Evolutionary conservation across 2,113 vertebrate genomes (phyloP).

Genomic region (Esox niger): DNA sequence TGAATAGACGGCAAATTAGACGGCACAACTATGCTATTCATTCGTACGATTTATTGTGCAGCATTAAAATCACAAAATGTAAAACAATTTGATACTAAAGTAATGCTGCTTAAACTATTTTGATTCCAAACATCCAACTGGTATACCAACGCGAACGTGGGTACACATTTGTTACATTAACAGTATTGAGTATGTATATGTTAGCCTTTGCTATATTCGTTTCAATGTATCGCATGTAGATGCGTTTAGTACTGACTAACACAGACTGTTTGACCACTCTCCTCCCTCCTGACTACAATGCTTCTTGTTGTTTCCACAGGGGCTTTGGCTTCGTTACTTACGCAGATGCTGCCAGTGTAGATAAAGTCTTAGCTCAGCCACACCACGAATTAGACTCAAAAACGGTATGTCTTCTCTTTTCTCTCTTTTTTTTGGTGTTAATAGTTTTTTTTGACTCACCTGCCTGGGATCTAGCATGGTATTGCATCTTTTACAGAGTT

Average conservation of each 20-base stretch:
- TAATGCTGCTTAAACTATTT: neutral
- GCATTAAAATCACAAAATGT: neutral
- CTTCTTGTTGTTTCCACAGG: slow-evolving; percentile 73
- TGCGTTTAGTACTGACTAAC: neutral
- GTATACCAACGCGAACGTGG: neutral
- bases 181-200: neutral
- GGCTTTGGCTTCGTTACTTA: slow-evolving; percentile 97
- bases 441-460: slow-evolving; percentile 50
- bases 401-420: slow-evolving; percentile 84
- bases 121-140: neutral
- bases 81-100: neutral
- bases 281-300: neutral
- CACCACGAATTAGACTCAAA: slow-evolving; percentile 98
- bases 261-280: neutral
- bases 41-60: neutral
- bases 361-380: slow-evolving; percentile 97
- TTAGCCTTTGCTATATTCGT: no score
- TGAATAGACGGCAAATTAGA: neutral
- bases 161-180: neutral
- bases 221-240: no score
- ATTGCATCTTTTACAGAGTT: slow-evolving; percentile 32
- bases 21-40: neutral
- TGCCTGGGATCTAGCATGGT: slow-evolving; percentile 54
- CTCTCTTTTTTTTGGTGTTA: slow-evolving; percentile 35
- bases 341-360: slow-evolving; percentile 94